phyloP scores from a whole-genome alignment of 2,888 invertebrate genomes.

The Scaptodrosophila latifasciaeformis region DNA sequence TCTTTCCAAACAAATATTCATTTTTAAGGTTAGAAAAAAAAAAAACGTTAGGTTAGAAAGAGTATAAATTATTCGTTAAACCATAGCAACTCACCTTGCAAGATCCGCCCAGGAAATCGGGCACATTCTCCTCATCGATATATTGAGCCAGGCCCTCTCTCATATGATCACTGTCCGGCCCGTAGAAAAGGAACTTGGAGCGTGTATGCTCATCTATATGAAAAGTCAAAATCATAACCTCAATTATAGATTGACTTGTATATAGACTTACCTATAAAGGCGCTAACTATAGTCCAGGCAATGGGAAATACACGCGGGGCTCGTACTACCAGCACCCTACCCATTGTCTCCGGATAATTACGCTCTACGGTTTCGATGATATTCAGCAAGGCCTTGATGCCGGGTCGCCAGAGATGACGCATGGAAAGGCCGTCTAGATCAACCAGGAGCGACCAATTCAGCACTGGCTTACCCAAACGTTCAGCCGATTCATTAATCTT shows the following conservation, averaged over 20 bases:
- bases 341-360: constrained; percentile 97
- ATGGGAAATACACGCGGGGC: constrained; percentile 96
- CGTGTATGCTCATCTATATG: constrained; percentile 88
- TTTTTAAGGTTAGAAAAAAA: no score
- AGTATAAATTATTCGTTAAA: neutral
- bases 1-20: no score
- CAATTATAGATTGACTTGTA: neutral
- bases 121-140: constrained; percentile 88
- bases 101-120: constrained; percentile 93
- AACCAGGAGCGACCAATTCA: constrained; percentile 91
- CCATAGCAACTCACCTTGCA: constrained; percentile 80
- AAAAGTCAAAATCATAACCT: neutral
- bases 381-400: constrained; percentile 82
- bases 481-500: constrained; percentile 91
- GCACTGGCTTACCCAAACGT: constrained; percentile 86
- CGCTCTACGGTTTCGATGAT: constrained; percentile 91
- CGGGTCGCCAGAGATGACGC: constrained; percentile 96
- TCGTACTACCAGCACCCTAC: constrained; percentile 89
- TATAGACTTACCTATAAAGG: constrained; percentile 84
- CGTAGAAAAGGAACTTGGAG: constrained; percentile 93
- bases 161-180: constrained; percentile 87
- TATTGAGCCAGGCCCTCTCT: constrained; percentile 89
- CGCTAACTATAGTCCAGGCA: constrained; percentile 94
- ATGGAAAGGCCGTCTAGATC: constrained; percentile 96
- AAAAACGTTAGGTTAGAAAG: constrained; percentile 4